These are phyloP conservation scores for Ectemnius cavifrons DNA, from an alignment of 2,888 invertebrate species.

Conservation along the genomic window DNA sequence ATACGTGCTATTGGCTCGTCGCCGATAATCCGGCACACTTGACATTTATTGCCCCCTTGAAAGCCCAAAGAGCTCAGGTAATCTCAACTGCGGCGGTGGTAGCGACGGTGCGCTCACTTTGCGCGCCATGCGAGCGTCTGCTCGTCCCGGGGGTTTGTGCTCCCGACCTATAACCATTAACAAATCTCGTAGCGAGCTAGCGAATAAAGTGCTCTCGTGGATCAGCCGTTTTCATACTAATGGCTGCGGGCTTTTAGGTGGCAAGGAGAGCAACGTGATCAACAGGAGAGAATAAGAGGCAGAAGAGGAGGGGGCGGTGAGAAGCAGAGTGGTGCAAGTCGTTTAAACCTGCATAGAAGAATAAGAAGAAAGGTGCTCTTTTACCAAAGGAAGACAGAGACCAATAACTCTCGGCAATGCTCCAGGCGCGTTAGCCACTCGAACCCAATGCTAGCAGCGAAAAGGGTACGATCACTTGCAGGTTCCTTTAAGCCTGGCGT, in stretches of 20 bases:
- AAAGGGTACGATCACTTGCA: conserved; percentile 40
- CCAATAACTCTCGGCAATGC: conserved; percentile 34
- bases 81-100: conserved; percentile 46
- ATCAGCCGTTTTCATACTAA: conserved; percentile 66
- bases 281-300: neutral
- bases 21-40: conserved; percentile 64
- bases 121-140: conserved; percentile 45
- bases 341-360: conserved; percentile 12
- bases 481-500: conserved; percentile 39
- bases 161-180: conserved; percentile 63
- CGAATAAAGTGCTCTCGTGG: conserved; percentile 67
- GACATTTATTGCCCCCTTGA: conserved; percentile 65
- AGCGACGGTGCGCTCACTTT: conserved; percentile 20
- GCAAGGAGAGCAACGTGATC: neutral
- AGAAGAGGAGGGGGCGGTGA: neutral
- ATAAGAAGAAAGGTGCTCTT: conserved; percentile 39
- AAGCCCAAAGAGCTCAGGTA: conserved; percentile 62
- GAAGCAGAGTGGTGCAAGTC: neutral
- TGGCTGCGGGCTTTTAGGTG: conserved; percentile 55
- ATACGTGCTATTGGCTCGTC: conserved; percentile 54
- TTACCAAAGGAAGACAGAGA: conserved; percentile 34
- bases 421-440: conserved; percentile 20
- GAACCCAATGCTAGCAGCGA: conserved; percentile 15
- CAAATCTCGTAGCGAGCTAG: conserved; percentile 64
- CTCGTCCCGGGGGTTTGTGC: conserved; percentile 30